Base-by-base conservation (phyloP, 2,797 vertebrate genomes). In the Phyllotis vaccarum region DNA sequence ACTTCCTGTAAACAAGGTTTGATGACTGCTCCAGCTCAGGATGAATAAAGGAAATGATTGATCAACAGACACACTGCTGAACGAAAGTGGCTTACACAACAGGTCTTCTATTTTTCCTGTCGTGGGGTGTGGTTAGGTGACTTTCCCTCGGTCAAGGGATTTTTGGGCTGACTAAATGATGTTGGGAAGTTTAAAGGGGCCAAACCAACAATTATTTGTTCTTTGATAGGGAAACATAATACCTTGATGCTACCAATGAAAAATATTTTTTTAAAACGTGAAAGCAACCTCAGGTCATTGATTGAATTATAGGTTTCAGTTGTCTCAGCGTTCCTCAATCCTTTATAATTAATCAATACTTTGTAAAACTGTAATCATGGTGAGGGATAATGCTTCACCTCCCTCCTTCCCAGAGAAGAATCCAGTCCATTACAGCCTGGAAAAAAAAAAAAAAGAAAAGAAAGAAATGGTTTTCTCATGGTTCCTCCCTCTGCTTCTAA, bases 1-100 rank as follows among this genome's bases (percentile, higher is more conserved):
- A 92, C 92, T 98, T 98, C 98, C 97, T 98, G 97, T 97, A 98
- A 97, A 97, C 97, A 97, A 97, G 94, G 85, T 90, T 92, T 92
- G 43, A 3, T 79, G 31, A 96, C 97, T 34, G 79, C 90, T 68
- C 97, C 97, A 98, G 22, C 89, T 97, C 96, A 92, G n/a, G 96
- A 96, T 95, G 90, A 94, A 97, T 93, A 96, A 95, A 98, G 90
- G 93, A 95, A 98, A 88, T 78, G 93, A 93, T 93, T 97, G 94
- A 96, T 98, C 93, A 78, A 86, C 93, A 80, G 87, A 90, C 94
- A 96, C 83, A 37, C 58, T 81, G 52, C 89, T 90, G 83, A 80
- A 97, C 93, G 95, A 97, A 97, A 97, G 91, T 97, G 91, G 86
- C 95, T 98, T 95, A 94, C 12, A 92, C 70, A 91, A 75, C 52